Evolutionary conservation across 92 coral and sea anemone genomes (phyloP).

Genomic region (Heliopora coerulea): DNA sequence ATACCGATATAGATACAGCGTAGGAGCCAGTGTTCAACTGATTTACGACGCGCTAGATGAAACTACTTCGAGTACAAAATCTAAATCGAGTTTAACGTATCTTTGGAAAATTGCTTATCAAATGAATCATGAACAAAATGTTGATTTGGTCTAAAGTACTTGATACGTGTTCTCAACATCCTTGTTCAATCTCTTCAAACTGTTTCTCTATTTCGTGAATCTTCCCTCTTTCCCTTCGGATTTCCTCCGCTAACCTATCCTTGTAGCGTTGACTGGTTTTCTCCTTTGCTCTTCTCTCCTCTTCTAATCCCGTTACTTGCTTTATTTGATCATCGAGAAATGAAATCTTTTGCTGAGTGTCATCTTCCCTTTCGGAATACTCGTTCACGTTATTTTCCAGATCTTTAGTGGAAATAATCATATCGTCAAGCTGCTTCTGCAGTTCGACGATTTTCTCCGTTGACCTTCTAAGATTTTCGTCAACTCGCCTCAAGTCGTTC

Average conservation of each 20-base stretch:
- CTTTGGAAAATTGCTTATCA: no score
- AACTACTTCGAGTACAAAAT: no score
- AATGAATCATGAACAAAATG: no score
- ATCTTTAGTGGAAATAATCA: neutral
- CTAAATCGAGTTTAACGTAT: no score
- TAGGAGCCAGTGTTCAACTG: no score
- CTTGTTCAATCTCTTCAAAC: slow-evolving; percentile 26
- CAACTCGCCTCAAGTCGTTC: slow-evolving; percentile 17
- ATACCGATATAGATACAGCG: no score
- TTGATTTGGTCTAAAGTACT: no score
- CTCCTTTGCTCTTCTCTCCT: slow-evolving; percentile 3
- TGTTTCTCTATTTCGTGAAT: slow-evolving; percentile 26
- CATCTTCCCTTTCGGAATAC: slow-evolving; percentile 27
- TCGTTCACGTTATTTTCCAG: slow-evolving; percentile 24
- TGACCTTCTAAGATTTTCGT: neutral
- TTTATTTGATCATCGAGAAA: slow-evolving; percentile 30
- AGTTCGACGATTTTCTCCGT: neutral
- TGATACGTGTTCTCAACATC: slow-evolving; percentile 2
- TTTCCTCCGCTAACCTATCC: neutral
- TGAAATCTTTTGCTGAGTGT: slow-evolving; percentile 21
- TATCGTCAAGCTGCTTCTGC: neutral
- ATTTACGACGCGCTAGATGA: no score
- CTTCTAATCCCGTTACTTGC: slow-evolving; percentile 13
- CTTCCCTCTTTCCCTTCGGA: slow-evolving; percentile 1
- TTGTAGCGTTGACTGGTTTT: neutral